Evolutionary conservation across 2,797 vertebrate species (phyloP), one percentile per base, ranked within the genome.

Genomic region (Ctenosaura bakeri): DNA sequence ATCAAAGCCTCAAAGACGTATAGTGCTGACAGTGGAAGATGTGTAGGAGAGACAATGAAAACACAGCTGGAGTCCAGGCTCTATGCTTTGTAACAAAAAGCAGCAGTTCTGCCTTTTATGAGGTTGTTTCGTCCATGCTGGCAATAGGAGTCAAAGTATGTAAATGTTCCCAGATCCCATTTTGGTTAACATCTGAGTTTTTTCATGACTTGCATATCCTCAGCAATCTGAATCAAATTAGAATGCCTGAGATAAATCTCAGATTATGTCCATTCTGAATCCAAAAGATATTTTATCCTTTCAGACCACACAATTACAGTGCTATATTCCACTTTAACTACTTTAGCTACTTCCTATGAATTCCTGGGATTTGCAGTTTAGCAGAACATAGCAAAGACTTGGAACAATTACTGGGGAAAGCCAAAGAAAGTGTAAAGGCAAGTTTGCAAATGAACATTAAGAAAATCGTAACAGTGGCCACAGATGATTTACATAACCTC

Each of bases 21-120:
- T 86, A 52, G 24, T 78, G 78, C 81, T 90, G 91, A 90, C 89
- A 90, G 54, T 18, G 38, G 80, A 56, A 83, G 42, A 92, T 89
- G 35, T 69, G 80, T 46, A 71, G 89, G 20, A 64, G 89, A 79
- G 73, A 93, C 42, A 22, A 56, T 92, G 71, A 56, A 29, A 76
- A 77, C 79, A 26, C 32, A 38, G 69, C 88, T 90, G 83, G 35
- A 95, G 54, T 66, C 79, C 92, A 92, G 84, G 1, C 12, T 90
- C 76, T 4, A 0, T 89, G 32, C 46, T 92, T 91, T 84, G 32
- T 87, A 88, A 89, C 76, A 69, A 71, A 54, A 85, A 92, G 76
- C 91, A 94, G 89, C 87, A 90, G 62, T 92, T 95, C 90, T 46
- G 42, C 74, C 94, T 95, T 88, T 93, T 91, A 88, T 62, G 89